Conservation (phyloP, 2,888 invertebrate species). For the Arrhopalites spinosus region DNA sequence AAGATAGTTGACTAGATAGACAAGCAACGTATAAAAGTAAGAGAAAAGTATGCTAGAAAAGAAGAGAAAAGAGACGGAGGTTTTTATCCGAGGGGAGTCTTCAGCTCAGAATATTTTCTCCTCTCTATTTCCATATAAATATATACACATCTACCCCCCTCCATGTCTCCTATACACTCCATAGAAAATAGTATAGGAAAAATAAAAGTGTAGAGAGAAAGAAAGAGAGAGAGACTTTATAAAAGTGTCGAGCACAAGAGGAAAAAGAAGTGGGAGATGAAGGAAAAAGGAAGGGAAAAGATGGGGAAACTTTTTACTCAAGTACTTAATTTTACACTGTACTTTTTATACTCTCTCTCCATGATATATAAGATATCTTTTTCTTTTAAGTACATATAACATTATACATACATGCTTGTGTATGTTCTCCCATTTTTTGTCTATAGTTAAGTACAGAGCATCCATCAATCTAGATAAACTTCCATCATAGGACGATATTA, state of each 20-base stretch:
- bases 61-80: neutral
- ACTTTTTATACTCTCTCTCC: neutral
- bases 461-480: conserved; percentile 18
- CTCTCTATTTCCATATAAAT: neutral
- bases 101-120: conserved; percentile 28
- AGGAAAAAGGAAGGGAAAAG: conserved; percentile 14
- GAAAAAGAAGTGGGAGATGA: neutral
- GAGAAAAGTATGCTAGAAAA: conserved; percentile 6
- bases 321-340: conserved; percentile 23
- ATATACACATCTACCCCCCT: too few relatives aligned
- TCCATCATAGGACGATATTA: neutral
- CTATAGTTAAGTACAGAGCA: neutral
- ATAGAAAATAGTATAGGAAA: too few relatives aligned
- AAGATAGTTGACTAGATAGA: conserved; percentile 25
- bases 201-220: neutral
- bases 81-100: conserved; percentile 38
- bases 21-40: neutral
- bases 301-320: conserved; percentile 31
- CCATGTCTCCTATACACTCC: too few relatives aligned
- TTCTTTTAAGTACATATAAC: neutral
- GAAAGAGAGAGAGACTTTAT: too few relatives aligned
- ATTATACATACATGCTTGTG: neutral
- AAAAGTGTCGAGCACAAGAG: too few relatives aligned
- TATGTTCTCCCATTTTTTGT: neutral
- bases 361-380: neutral